Base-by-base conservation (phyloP, 1,140 invertebrate species). In the Scaptomyza graminum region DNA sequence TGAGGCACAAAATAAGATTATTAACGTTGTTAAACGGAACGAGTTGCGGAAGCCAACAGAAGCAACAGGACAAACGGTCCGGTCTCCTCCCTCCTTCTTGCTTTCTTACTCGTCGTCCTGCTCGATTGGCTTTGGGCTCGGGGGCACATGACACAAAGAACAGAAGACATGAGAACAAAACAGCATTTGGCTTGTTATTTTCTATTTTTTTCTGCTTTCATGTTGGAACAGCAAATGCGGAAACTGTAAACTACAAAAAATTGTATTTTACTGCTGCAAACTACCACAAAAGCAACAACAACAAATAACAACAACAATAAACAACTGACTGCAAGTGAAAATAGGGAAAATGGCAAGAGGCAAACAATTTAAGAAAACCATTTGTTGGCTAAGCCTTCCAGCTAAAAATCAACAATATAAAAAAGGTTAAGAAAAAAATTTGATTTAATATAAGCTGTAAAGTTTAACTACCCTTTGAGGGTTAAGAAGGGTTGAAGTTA, bases 341-440 rank as follows among this genome's bases (percentile, higher is more conserved):
- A 81, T 85, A 41, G 51, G 31, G 62, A 85, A 87, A 81, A 87
- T 87, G 37, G 69, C 50, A 73, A 62, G 51, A 55, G 64, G 78
- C 78, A 82, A 85, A 85, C 82, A 87, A 87, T 85, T 82, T 85
- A 85, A 85, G 83, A 85, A 85, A 87, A 75, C 81, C 82, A 87
- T 87, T 85, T 85, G 77, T 80, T 76, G 77, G 57, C 61, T 61
- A 57, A 67, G 74, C 81, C 80, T 63, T 60, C 49, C 13, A 78
- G 77, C 50, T 51, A 34, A 43, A 34, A 44, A 49, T 16, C 41
- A 47, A 49, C 49, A 76, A 71, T 50, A 39, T 46, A 55, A 2
- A 50, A 16, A 70, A 3, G 18, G 44, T 34, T 34, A 6, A 9
- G 25, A 18, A 16, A 64, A 13, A 16, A 28, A 25, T 9, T 46